A percentile compares a stretch with the other conserved stretches of the same genome.
Conservation (phyloP, 2,888 invertebrate species). For the Zygaena filipendulae region DNA sequence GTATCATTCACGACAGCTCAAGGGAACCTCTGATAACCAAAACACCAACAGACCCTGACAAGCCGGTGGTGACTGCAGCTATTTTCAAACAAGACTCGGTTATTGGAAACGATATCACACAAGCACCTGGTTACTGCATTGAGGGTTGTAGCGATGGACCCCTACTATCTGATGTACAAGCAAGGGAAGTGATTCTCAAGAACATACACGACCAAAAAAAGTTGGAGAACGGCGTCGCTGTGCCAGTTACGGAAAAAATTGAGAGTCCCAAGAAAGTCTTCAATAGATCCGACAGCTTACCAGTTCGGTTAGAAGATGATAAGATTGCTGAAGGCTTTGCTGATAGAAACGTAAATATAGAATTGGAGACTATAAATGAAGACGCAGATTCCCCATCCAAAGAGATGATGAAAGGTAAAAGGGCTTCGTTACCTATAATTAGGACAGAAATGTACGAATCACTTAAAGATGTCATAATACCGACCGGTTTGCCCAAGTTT, state of each 20-base stretch:
- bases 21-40: conserved; percentile 60
- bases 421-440: conserved; percentile 50
- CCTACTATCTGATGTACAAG: conserved; percentile 58
- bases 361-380: conserved; percentile 32
- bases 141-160: conserved; percentile 64
- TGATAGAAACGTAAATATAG: conserved; percentile 11
- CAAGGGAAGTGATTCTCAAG: conserved; percentile 51
- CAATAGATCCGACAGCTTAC: conserved; percentile 65
- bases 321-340: conserved; percentile 18
- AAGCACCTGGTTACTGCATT: conserved; percentile 55
- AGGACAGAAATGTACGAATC: conserved; percentile 65
- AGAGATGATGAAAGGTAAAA: conserved; percentile 40
- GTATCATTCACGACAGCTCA: conserved; percentile 48
- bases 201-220: conserved; percentile 53
- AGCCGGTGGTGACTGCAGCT: conserved; percentile 77
- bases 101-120: conserved; percentile 49
- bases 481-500: conserved; percentile 67
- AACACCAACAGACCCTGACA: conserved; percentile 62
- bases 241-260: conserved; percentile 36
- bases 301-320: conserved; percentile 63
- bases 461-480: conserved; percentile 62
- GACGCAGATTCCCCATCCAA: conserved; percentile 47
- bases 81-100: conserved; percentile 73
- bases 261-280: conserved; percentile 56
- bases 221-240: conserved; percentile 46